Evolutionary conservation across 2,797 vertebrate genomes (phyloP).

Genomic region (Apodemus agrarius): DNA sequence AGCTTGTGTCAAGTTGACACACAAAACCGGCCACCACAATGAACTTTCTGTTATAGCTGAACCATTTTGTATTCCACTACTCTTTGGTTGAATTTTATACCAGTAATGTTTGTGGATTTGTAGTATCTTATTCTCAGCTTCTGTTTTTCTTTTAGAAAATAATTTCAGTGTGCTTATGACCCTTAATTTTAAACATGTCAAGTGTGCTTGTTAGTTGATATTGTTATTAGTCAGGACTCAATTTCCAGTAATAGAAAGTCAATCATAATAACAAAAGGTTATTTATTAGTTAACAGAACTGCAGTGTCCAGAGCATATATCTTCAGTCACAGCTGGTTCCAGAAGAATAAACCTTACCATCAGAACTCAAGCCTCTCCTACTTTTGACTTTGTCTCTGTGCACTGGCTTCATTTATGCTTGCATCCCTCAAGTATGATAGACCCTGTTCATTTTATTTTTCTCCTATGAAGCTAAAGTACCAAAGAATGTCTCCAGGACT

Average conservation of each 20-base stretch:
- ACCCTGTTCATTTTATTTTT: constrained; percentile 52
- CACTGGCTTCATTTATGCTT: constrained; percentile 67
- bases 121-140: constrained; percentile 28
- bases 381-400: constrained; percentile 71
- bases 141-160: constrained; percentile 40
- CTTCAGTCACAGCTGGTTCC: constrained; percentile 78
- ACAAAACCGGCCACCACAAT: too few relatives aligned
- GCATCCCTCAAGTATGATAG: constrained; percentile 44
- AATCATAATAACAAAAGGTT: constrained; percentile 75
- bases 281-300: constrained; percentile 80
- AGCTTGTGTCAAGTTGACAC: too few relatives aligned
- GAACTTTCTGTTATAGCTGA: constrained; percentile 15
- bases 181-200: constrained; percentile 47
- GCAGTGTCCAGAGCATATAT: constrained; percentile 73
- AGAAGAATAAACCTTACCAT: constrained; percentile 69
- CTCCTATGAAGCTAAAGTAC: constrained; percentile 53
- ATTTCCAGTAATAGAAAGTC: constrained; percentile 64
- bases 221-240: constrained; percentile 10
- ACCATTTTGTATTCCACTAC: not conserved
- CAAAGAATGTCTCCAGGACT: constrained; percentile 30
- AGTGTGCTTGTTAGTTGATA: constrained; percentile 48
- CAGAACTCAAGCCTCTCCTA: constrained; percentile 70
- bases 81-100: not conserved
- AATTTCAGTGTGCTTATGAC: not conserved
- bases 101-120: constrained; percentile 8